Evolutionary conservation across 2,113 vertebrate species (phyloP).

Genomic region (Epinephelus cyanopodus): DNA sequence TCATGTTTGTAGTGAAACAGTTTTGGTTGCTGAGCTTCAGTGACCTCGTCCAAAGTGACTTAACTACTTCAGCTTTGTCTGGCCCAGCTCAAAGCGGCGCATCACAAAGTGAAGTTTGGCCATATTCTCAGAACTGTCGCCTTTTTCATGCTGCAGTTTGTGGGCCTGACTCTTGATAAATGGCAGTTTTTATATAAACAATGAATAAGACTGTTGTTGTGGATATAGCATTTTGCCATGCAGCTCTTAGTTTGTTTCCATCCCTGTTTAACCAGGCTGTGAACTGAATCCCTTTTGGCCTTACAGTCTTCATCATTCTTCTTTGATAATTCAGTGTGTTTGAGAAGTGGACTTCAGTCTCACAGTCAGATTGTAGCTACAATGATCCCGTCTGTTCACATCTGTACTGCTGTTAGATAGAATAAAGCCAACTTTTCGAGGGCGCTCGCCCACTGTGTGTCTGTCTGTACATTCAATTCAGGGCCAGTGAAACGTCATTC

Average conservation of each 20-base stretch:
- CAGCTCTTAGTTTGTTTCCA: conserved; percentile 54
- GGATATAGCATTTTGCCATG: conserved; percentile 65
- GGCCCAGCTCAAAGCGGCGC: too few relatives aligned
- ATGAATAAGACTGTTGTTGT: conserved; percentile 39
- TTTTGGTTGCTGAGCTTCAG: background rate
- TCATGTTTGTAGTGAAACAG: background rate
- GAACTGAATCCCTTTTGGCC: conserved; percentile 68
- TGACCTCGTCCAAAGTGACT: background rate
- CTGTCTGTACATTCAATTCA: conserved; percentile 64
- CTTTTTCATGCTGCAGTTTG: background rate
- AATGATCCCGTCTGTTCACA: conserved; percentile 62
- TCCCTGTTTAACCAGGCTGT: conserved; percentile 59
- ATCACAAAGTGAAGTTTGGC: background rate
- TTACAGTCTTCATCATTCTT: conserved; percentile 58
- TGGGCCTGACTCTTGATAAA: conserved; percentile 16
- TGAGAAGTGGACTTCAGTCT: conserved; percentile 54
- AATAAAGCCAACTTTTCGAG: conserved; percentile 73
- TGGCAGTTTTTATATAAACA: conserved; percentile 36
- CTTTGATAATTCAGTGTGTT: conserved; percentile 37
- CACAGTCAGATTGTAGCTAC: conserved; percentile 70
- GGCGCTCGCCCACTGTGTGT: conserved; percentile 60
- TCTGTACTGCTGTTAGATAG: conserved; percentile 77
- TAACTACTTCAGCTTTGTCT: background rate
- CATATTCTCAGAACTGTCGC: background rate
- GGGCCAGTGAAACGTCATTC: conserved; percentile 41